Evolutionary conservation across 2,888 invertebrate genomes (phyloP).

Genomic region (Volucella inanis): DNA sequence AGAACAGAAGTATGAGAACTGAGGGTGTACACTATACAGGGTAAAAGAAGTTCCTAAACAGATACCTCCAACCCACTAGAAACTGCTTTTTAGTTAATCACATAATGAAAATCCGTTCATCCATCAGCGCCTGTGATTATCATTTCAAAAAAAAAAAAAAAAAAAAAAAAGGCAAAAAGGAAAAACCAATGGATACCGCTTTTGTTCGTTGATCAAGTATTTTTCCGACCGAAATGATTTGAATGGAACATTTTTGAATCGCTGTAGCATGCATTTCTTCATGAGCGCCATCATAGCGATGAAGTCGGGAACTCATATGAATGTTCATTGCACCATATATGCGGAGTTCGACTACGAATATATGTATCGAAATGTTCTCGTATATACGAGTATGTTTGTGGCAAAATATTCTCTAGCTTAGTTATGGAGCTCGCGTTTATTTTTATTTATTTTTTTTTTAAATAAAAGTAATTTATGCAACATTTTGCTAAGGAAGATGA

Average conservation of each 20-base stretch:
- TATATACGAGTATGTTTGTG: slow-evolving; percentile 21
- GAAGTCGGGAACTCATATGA: slow-evolving; percentile 59
- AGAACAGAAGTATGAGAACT: background rate
- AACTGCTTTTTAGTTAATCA: slow-evolving; percentile 63
- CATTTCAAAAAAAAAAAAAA: slow-evolving; percentile 44
- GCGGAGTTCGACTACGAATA: too few relatives aligned
- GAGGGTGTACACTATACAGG: background rate
- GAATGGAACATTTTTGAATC: slow-evolving; percentile 62
- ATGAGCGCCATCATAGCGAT: slow-evolving; percentile 34
- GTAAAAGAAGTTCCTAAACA: slow-evolving; percentile 5
- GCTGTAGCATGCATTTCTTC: slow-evolving; percentile 4
- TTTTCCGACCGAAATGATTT: slow-evolving; percentile 69
- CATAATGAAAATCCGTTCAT: slow-evolving; percentile 73
- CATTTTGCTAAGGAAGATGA: slow-evolving; percentile 24
- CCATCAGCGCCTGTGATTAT: slow-evolving; percentile 69
- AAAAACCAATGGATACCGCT: slow-evolving; percentile 19
- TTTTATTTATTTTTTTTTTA: slow-evolving; percentile 25
- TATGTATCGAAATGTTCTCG: background rate
- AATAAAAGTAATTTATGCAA: slow-evolving; percentile 70
- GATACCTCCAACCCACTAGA: slow-evolving; percentile 46
- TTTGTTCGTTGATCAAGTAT: slow-evolving; percentile 67
- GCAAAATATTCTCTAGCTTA: slow-evolving; percentile 12
- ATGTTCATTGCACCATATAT: slow-evolving; percentile 39
- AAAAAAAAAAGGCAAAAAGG: background rate
- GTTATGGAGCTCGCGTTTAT: slow-evolving; percentile 51